Evolutionary conservation across 2,888 invertebrate species (phyloP).

Genomic region (Apodemia duryi): DNA sequence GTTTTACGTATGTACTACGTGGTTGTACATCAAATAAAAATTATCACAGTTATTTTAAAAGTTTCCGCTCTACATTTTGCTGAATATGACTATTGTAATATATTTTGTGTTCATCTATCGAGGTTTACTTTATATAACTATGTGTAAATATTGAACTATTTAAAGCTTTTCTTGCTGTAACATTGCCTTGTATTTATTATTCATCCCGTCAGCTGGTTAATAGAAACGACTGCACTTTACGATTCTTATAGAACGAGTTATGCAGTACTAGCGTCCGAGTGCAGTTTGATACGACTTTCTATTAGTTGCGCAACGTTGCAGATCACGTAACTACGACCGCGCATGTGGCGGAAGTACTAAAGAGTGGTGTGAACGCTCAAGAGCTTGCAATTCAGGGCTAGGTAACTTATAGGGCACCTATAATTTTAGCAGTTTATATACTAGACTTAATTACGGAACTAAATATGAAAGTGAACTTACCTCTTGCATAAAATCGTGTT

Average conservation of each 20-base stretch:
- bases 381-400: constrained; percentile 32
- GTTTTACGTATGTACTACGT: neutral
- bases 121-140: too few species aligned
- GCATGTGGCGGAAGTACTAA: constrained; percentile 70
- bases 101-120: neutral
- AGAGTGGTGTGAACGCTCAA: constrained; percentile 60
- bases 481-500: constrained; percentile 92
- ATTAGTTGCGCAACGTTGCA: constrained; percentile 73
- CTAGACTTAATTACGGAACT: constrained; percentile 5
- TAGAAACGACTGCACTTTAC: constrained; percentile 53
- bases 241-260: constrained; percentile 57
- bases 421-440: constrained; percentile 12
- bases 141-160: neutral
- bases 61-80: neutral
- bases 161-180: constrained; percentile 17
- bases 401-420: constrained; percentile 26
- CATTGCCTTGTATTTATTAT: constrained; percentile 27
- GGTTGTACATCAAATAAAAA: neutral
- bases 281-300: constrained; percentile 72
- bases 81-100: neutral
- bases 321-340: constrained; percentile 74
- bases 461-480: constrained; percentile 63
- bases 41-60: too few species aligned
- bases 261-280: constrained; percentile 61
- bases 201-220: constrained; percentile 34